Percentiles rank a stretch among this genome's conserved stretches.
phyloP scores from a whole-genome alignment of 2,113 vertebrate species.

The Rhadina sibilatrix region DNA sequence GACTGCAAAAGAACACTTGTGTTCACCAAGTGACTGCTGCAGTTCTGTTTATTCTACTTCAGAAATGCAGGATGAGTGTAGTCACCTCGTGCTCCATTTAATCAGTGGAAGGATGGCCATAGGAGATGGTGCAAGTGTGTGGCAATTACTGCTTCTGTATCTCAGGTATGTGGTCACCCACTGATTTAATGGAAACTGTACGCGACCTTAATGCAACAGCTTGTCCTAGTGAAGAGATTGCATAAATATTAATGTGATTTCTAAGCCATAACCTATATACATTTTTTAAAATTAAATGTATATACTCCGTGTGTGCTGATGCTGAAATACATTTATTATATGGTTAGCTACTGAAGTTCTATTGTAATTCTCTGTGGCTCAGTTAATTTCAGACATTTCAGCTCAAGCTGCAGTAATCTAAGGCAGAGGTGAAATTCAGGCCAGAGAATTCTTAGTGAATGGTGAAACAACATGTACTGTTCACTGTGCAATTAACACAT shows the following conservation, averaged over 20 bases:
- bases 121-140: neutral
- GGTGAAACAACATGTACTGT: neutral
- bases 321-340: neutral
- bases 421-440: slow-evolving; percentile 20
- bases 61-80: neutral
- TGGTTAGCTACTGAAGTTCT: neutral
- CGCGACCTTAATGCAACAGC: rapidly evolving
- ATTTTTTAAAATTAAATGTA: neutral
- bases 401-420: neutral
- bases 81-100: neutral
- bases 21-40: neutral
- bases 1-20: neutral
- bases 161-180: neutral
- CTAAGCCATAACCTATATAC: neutral
- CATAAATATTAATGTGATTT: neutral
- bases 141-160: neutral
- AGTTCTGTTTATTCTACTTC: neutral
- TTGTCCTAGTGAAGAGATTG: neutral
- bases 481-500: slow-evolving; percentile 9
- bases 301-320: neutral
- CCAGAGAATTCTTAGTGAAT: neutral
- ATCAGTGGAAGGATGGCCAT: neutral
- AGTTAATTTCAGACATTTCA: slow-evolving; percentile 17
- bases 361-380: neutral
- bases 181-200: neutral